Base-by-base conservation (phyloP, 2,113 vertebrate species). In the Carettochelys insculpta region DNA sequence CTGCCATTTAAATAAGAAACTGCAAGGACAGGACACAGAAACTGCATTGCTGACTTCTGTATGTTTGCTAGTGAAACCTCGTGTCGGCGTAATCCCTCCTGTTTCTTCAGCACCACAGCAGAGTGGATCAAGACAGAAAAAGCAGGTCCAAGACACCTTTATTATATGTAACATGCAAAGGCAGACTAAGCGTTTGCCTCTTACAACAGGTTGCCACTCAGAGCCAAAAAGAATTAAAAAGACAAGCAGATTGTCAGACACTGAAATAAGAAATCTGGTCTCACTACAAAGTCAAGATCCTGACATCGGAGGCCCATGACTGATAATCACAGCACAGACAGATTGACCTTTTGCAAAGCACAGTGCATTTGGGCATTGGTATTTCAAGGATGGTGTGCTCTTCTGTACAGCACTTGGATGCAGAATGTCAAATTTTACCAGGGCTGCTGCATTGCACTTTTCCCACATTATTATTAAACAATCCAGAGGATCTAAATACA, bases 221-320 rank as follows among this genome's bases (percentile, higher is more conserved):
- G 20, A 27, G 24, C 12, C 41, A 31, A 77, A 77, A 13, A 29
- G 68, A 20, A 29, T 38, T 82, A 77, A 73, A 88, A 82, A 47
- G 65, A 38, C n/a, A 38, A 68, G 12, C 27, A 11, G 48, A 71
- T 6, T 29, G 77, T 76, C 52, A 83, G 71, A 27, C 38, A 27
- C 6, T 4, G 41, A 68, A 78, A 58, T 61, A 54, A 56, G 29
- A 52, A 31, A 52, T 0, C 4, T 19, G 2, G 0, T 0, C 53
- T 86, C 43, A 68, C 2, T 6, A 25, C 34, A 8, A 48, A 77
- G 27, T 29, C 27, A 71, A 84, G 38, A 68, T 1, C 4, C 6
- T 47, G 71, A 50, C 1, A 25, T 73, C 58, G 58, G 77, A 31
- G 52, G 24, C 11, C 53, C 86, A 45, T 65, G 16, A 53, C 8